Percentiles rank a stretch among this genome's conserved stretches.
phyloP scores from a whole-genome alignment of 2,797 vertebrate species.

The Hybognathus amarus region DNA sequence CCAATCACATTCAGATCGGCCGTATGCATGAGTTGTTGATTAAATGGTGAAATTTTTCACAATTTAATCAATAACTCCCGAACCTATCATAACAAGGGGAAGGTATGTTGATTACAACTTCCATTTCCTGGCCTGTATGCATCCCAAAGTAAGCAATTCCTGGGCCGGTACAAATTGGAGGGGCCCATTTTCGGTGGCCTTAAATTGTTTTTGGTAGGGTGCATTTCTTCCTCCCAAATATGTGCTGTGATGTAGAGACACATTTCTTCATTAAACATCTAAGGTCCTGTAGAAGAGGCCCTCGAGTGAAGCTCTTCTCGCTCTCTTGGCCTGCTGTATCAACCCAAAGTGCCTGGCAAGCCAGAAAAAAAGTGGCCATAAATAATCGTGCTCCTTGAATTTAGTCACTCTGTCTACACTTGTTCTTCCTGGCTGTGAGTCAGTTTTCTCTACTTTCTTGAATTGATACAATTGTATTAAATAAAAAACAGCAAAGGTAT shows the following conservation, averaged over 20 bases:
- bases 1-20: background rate
- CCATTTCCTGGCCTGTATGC: background rate
- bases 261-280: constrained; percentile 69
- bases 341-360: constrained; percentile 55
- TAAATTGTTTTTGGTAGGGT: constrained; percentile 48
- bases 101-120: background rate
- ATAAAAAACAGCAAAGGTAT: too few species aligned
- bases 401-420: constrained; percentile 63
- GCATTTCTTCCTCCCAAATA: constrained; percentile 61
- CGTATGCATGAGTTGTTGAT: background rate
- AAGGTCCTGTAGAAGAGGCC: constrained; percentile 58
- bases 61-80: background rate
- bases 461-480: too few species aligned
- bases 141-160: background rate
- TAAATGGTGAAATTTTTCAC: background rate
- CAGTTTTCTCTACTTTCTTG: constrained; percentile 35
- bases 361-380: constrained; percentile 52
- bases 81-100: background rate
- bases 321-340: constrained; percentile 51
- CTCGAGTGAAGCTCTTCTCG: constrained; percentile 40
- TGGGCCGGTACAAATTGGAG: background rate
- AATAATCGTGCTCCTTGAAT: constrained; percentile 63
- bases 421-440: constrained; percentile 53
- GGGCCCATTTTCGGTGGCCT: background rate
- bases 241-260: constrained; percentile 67